phyloP scores from a whole-genome alignment of 2,888 invertebrate species.

The Habrosyne pyritoides region DNA sequence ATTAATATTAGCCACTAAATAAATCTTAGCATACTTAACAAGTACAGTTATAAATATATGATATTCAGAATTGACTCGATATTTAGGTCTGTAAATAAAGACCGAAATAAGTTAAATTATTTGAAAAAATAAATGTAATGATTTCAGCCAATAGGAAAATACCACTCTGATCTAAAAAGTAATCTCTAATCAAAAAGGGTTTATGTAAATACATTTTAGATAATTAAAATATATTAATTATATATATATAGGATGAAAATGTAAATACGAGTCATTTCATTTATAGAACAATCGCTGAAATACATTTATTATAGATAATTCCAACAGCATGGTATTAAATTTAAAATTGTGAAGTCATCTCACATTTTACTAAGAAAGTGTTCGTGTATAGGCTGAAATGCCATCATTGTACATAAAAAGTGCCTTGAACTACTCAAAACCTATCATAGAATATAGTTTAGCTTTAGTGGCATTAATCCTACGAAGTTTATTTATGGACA shows the following conservation, averaged over 20 bases:
- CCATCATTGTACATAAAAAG: neutral
- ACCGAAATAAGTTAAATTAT: slow-evolving; percentile 39
- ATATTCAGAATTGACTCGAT: slow-evolving; percentile 79
- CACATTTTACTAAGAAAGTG: neutral
- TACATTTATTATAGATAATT: neutral
- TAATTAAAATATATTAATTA: no score
- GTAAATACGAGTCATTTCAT: neutral
- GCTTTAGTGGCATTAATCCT: slow-evolving; percentile 1
- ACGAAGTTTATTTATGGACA: slow-evolving; percentile 1
- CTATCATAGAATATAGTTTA: slow-evolving; percentile 1
- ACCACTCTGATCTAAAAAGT: neutral
- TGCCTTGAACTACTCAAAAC: slow-evolving; percentile 3
- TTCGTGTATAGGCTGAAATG: neutral
- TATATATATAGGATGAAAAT: neutral
- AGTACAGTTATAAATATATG: slow-evolving; percentile 59
- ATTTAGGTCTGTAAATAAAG: slow-evolving; percentile 71
- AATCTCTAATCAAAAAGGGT: neutral
- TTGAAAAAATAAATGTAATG: neutral
- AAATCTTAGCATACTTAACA: slow-evolving; percentile 66
- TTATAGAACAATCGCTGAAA: neutral
- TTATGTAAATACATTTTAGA: neutral
- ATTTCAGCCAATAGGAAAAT: neutral
- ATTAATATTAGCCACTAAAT: slow-evolving; percentile 61
- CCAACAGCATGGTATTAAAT: neutral
- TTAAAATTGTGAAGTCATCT: neutral